Evolutionary conservation across 1,140 invertebrate species (phyloP), one percentile per base, ranked within the genome.

Genomic region (Eupristina koningsbergeri): DNA sequence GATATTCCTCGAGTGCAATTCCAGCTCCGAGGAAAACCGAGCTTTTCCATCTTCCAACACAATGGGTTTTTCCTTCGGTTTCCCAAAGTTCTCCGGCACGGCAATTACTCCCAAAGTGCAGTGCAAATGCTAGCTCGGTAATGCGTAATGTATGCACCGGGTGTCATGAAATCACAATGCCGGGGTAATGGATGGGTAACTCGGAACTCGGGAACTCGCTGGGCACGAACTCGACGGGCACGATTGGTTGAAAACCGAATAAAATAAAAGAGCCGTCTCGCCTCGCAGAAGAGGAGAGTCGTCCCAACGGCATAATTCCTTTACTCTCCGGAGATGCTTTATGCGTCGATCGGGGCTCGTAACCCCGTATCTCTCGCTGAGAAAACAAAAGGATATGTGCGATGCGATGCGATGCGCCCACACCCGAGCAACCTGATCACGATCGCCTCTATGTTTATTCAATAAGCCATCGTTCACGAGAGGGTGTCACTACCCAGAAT

Each of bases 311-410:
- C 77, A 61, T 67, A 74, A 84, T 84, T 84, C 41, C 67, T 64
- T n/a, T 77, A 73, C 17, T 84, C 82, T 84, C 82, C 45, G 67
- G 82, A 84, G 82, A 84, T 84, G 77, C 69, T 80, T 84, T 84
- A 84, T 84, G 61, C 76, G 69, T 22, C 83, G 77, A 80, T 80
- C 83, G 77, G 76, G 83, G 58, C 77, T 84, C 67, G 77, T 84
- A 81, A 76, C 64, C 67, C 64, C 19, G 22, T 80, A 80, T 69
- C 45, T 80, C 79, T 58, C 34, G 64, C 64, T 80, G 69, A 50
- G 63, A 80, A 80, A 41, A 67, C 45, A 67, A 64, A 64, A 67
- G 63, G 29, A 50, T 58, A 76, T 76, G 61, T 29, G 73, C 45
- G 17, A n/a, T n/a, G n/a, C n/a, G n/a, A n/a, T 22, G 9, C 73